These are phyloP conservation scores for Galagoides demidoff DNA, from an alignment of 2,797 vertebrate species.

Conservation along the genomic window DNA sequence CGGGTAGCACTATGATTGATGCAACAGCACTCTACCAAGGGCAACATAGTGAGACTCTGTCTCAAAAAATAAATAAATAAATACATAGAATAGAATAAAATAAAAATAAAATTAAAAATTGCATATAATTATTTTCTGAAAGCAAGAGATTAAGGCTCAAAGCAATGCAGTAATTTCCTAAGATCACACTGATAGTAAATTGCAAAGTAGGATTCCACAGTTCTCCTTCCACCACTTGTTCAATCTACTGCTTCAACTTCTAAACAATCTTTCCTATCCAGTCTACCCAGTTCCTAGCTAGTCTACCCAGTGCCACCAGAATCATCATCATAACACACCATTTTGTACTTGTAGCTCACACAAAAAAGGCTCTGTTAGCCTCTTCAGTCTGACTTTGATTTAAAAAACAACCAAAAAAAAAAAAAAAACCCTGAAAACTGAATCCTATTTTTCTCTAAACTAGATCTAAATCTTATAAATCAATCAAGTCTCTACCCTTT, in stretches of 20 bases:
- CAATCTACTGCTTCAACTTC: neutral
- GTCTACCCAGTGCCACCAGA: neutral
- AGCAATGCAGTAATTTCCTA: neutral
- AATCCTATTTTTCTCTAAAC: neutral
- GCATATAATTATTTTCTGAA: neutral
- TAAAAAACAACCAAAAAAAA: neutral
- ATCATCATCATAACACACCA: neutral
- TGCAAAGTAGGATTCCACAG: neutral
- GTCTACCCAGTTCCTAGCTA: neutral
- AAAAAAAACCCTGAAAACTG: neutral
- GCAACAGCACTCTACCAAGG: too few species aligned
- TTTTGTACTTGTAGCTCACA: neutral
- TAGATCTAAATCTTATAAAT: neutral
- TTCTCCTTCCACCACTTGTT: neutral
- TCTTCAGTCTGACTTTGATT: neutral
- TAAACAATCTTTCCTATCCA: neutral
- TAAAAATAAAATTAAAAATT: too few species aligned
- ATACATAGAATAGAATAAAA: too few species aligned
- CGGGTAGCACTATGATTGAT: too few species aligned
- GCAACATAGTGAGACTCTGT: neutral
- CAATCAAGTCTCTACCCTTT: conserved; percentile 4
- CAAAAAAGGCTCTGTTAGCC: neutral
- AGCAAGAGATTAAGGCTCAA: neutral
- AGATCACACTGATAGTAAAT: neutral
- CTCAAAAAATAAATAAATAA: neutral